A percentile compares a stretch with the other conserved stretches of the same genome.
These are phyloP conservation scores for Nannobrachium achirus DNA, from an alignment of 2,113 vertebrate species.

Conservation along the genomic window DNA sequence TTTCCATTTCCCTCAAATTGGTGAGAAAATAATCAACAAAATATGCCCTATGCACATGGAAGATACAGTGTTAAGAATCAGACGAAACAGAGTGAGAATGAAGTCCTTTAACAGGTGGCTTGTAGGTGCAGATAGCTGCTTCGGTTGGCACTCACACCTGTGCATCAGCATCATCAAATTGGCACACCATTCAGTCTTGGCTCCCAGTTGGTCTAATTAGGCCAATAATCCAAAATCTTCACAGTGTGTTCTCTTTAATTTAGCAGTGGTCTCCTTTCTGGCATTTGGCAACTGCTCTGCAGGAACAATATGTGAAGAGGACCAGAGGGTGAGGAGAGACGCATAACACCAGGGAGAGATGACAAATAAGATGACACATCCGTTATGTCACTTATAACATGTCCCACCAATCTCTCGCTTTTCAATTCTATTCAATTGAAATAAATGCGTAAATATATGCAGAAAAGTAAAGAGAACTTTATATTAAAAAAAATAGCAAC, in stretches of 20 bases:
- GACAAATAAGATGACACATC: constrained; percentile 23
- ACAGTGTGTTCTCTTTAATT: constrained; percentile 25
- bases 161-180: constrained; percentile 42
- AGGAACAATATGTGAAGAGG: constrained; percentile 25
- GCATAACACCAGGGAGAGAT: constrained; percentile 34
- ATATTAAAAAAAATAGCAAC: no score
- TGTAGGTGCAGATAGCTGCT: constrained; percentile 47
- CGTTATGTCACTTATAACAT: no score
- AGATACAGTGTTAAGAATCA: constrained; percentile 15
- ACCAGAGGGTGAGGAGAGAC: constrained; percentile 9
- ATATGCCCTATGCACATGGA: constrained; percentile 3
- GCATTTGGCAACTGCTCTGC: constrained; percentile 11
- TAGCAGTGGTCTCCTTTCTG: constrained; percentile 31
- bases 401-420: no score
- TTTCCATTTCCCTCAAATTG: constrained; percentile 36
- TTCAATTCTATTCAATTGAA: no score
- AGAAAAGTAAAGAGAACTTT: no score
- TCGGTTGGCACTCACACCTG: constrained; percentile 55
- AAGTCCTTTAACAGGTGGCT: constrained; percentile 18
- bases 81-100: constrained; percentile 40
- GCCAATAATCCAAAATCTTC: constrained; percentile 51
- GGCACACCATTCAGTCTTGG: constrained; percentile 54
- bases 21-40: constrained; percentile 33
- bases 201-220: constrained; percentile 65
- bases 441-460: no score